Conservation (phyloP, 1,140 invertebrate genomes). For the Rhagoletis pomonella region DNA sequence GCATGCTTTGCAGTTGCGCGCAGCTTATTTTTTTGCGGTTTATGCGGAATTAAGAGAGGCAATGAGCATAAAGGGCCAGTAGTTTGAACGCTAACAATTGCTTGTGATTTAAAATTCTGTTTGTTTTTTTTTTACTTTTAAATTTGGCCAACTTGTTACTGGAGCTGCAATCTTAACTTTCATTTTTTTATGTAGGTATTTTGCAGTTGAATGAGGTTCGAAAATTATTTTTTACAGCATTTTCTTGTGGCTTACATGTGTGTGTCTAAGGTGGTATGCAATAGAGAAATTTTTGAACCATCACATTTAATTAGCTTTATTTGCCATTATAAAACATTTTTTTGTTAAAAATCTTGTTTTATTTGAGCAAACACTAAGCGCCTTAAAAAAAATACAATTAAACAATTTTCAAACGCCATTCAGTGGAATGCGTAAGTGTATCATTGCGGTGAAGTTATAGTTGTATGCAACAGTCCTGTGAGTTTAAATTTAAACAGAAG, state of each 20-base stretch:
- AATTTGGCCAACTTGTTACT: slow-evolving; percentile 38
- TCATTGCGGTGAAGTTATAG: neutral
- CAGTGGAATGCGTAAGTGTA: neutral
- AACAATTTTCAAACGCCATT: neutral
- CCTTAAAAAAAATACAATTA: neutral
- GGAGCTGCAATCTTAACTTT: slow-evolving; percentile 7
- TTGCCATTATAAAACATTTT: too few relatives aligned
- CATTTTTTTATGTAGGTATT: neutral
- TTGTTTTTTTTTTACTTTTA: slow-evolving; percentile 25
- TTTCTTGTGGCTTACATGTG: neutral
- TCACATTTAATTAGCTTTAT: too few relatives aligned
- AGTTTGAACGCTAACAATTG: neutral
- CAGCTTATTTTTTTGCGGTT: neutral
- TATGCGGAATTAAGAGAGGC: neutral
- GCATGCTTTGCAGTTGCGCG: neutral
- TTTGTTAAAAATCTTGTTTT: too few relatives aligned
- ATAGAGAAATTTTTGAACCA: too few relatives aligned
- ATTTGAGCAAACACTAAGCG: too few relatives aligned
- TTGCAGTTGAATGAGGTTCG: neutral
- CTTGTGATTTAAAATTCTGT: neutral
- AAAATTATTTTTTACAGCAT: neutral
- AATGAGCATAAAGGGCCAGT: neutral
- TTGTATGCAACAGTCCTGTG: too few relatives aligned
- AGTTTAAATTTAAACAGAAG: too few relatives aligned
- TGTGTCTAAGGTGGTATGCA: neutral